Percentiles rank a stretch among this genome's conserved stretches.
Conservation (phyloP, 35 echinoderm and acorn worm species). For the Diadema setosum region DNA sequence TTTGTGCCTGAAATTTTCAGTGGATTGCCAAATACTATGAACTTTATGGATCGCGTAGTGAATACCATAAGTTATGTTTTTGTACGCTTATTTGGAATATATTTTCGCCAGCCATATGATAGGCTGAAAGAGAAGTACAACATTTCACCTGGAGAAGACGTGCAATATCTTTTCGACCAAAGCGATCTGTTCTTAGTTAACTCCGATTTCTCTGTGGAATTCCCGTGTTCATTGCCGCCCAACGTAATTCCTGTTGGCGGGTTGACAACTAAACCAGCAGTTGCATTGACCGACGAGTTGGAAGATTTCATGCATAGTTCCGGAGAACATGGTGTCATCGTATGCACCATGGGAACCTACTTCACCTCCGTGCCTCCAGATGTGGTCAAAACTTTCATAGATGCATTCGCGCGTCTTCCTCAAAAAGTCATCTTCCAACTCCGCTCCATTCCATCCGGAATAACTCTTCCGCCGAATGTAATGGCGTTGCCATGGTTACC, state of each 20-base stretch:
- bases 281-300: not conserved
- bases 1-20: not conserved
- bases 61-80: not conserved
- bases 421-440: constrained; percentile 6
- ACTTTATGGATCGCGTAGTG: not conserved
- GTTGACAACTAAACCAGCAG: not conserved
- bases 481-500: not conserved
- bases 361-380: not conserved
- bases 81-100: not conserved
- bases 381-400: not conserved
- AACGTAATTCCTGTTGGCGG: constrained; percentile 21
- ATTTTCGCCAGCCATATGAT: not conserved
- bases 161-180: not conserved
- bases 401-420: not conserved
- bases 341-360: constrained; percentile 15
- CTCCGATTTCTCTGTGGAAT: not conserved
- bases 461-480: not conserved
- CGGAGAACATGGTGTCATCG: not conserved
- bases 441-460: not conserved
- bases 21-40: not conserved
- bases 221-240: not conserved
- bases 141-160: not conserved
- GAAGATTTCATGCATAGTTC: not conserved
- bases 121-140: not conserved
- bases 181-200: not conserved